These are phyloP conservation scores for Diprion similis DNA, from an alignment of 1,140 invertebrate species.

Conservation along the genomic window DNA sequence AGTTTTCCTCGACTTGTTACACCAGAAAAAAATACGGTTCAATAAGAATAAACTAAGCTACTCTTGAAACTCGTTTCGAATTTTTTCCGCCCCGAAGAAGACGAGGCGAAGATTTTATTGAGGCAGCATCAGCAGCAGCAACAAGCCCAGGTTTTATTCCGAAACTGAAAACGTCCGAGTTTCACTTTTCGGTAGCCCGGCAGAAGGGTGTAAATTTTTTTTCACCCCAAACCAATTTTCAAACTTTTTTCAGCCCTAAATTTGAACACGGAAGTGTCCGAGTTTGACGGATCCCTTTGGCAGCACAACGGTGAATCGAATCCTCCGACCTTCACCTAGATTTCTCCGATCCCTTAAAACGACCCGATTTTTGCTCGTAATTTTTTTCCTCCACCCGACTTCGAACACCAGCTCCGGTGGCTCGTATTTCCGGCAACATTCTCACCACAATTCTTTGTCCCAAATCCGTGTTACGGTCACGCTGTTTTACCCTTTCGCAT, in stretches of 20 bases:
- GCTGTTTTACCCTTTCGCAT: no score
- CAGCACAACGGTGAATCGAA: not conserved
- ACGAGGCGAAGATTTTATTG: not conserved
- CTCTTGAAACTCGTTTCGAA: no score
- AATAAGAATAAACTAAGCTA: not conserved
- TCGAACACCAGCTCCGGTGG: conserved; percentile 16
- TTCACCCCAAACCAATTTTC: no score
- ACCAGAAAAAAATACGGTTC: no score
- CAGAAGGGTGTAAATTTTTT: conserved; percentile 30
- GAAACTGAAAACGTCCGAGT: conserved; percentile 28
- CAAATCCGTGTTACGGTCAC: not conserved
- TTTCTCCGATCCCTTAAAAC: conserved; percentile 19
- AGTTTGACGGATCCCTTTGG: conserved; percentile 20
- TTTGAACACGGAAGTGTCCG: not conserved
- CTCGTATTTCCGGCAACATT: conserved; percentile 44
- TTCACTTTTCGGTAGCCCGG: conserved; percentile 40
- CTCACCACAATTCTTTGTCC: conserved; percentile 45
- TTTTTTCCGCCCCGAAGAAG: no score
- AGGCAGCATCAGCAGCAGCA: not conserved
- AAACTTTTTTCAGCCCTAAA: conserved; percentile 8
- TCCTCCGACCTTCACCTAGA: conserved; percentile 38
- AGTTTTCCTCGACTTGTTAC: no score
- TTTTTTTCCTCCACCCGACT: not conserved
- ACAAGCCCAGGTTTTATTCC: not conserved
- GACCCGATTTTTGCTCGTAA: not conserved